Conservation (phyloP, 2,888 invertebrate species). For the Meloe dianella region DNA sequence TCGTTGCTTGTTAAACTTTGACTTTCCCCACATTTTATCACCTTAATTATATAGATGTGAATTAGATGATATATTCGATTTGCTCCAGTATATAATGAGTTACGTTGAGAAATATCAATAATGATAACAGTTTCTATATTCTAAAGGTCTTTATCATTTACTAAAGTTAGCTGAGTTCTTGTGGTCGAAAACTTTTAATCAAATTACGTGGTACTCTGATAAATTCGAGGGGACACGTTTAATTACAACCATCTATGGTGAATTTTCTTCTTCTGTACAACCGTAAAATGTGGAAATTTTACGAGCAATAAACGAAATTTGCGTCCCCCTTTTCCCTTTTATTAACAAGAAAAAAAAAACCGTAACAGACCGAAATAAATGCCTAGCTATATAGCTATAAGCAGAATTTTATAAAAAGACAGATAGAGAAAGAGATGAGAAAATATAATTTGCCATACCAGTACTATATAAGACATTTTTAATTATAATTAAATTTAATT, state of each 20-base stretch:
- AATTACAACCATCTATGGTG: constrained; percentile 28
- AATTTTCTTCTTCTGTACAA: constrained; percentile 36
- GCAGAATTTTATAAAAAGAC: not conserved
- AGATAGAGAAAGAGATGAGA: not conserved
- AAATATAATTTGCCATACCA: constrained; percentile 27
- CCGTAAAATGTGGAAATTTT: constrained; percentile 37
- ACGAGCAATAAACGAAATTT: constrained; percentile 39
- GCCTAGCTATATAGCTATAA: not conserved
- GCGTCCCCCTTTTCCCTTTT: constrained; percentile 17
- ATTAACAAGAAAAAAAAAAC: constrained; percentile 20
- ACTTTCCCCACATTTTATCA: not conserved
- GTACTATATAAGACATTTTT: constrained; percentile 28
- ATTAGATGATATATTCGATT: not conserved
- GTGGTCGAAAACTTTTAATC: constrained; percentile 20
- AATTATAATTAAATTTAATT: constrained; percentile 53
- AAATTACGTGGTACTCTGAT: constrained; percentile 18
- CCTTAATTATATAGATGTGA: not conserved
- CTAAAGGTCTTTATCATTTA: not conserved
- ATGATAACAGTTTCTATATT: not conserved
- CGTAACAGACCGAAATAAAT: constrained; percentile 26
- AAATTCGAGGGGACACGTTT: constrained; percentile 21
- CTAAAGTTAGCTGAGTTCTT: not conserved
- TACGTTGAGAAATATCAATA: too few relatives aligned
- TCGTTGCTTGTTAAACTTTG: constrained; percentile 6
- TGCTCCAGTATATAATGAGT: not conserved